Evolutionary conservation across 2,113 vertebrate species (phyloP), one percentile per base, ranked within the genome.

Genomic region (Empidonax traillii): DNA sequence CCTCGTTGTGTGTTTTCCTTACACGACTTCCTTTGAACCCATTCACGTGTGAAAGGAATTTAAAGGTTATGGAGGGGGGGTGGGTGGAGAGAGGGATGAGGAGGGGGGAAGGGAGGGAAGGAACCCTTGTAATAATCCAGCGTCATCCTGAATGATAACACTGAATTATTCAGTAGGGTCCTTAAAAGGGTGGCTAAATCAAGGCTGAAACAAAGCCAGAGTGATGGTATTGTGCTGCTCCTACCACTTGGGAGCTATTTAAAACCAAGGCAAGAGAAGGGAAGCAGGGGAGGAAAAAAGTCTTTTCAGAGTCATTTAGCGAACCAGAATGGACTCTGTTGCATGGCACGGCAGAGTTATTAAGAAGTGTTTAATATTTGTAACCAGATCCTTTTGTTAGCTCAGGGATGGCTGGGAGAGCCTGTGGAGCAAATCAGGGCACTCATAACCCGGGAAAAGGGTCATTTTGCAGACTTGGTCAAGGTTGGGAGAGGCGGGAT

Each of bases 151-250:
- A 98, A 98, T 98, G 98, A 99, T 98, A 98, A 99, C 98, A 98
- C 97, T 99, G 99, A 99, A 99, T 99, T 98, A 99, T 99, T 99
- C 98, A 99, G 98, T 94, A 98, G 98, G 97, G 96, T 96, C 92
- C 89, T 97, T 98, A 98, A 98, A 97, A 97, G 98, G 97, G 95
- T 96, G 97, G 97, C 97, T 98, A 98, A 98, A 99, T 98, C 98
- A 96, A 93, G 96, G 97, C 95, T 95, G 93, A 85, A 97, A 98
- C 98, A 98, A 98, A 98, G 97, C 96, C 79, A 27, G 52, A 75
- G 94, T 5, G 88, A 89, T 93, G 94, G 96, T 96, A 97, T 98
- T 98, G 98, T 98, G 90, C 94, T 7, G 73, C 65, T 97, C 95
- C 97, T 96, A 97, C 97, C 97, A 95, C 82, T 94, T 27, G 13